Evolutionary conservation across 2,113 vertebrate genomes (phyloP).

Genomic region (Pontoporia blainvillei): DNA sequence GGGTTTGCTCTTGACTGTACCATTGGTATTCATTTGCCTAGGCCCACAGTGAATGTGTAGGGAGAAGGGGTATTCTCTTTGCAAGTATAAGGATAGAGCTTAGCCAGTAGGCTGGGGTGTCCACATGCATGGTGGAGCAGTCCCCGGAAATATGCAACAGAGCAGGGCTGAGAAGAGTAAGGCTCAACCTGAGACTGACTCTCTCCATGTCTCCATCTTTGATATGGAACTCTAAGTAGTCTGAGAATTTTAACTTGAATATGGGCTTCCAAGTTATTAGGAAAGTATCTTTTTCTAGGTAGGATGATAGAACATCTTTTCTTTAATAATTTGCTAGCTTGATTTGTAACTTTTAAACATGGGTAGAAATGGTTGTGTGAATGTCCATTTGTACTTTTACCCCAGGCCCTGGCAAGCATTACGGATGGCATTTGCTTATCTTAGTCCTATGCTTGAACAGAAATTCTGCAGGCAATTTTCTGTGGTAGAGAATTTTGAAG

Average conservation of each 20-base stretch:
- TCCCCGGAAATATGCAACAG: neutral
- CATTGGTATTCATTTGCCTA: neutral
- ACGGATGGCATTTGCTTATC: fast-evolving
- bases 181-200: neutral
- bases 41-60: neutral
- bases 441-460: neutral
- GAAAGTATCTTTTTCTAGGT: neutral
- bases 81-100: neutral
- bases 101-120: too few species aligned
- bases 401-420: neutral
- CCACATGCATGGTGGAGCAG: too few species aligned
- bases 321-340: neutral
- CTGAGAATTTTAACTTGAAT: neutral
- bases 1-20: neutral
- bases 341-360: neutral
- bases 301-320: neutral
- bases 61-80: neutral
- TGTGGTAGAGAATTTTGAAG: neutral
- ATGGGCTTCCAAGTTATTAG: neutral
- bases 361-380: neutral
- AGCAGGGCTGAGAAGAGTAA: neutral
- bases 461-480: neutral
- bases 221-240: neutral
- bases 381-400: neutral
- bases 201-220: neutral